Percentiles rank a stretch among this genome's conserved stretches.
Conservation (phyloP, 2,797 vertebrate species). For the Adelosebastes latens region DNA sequence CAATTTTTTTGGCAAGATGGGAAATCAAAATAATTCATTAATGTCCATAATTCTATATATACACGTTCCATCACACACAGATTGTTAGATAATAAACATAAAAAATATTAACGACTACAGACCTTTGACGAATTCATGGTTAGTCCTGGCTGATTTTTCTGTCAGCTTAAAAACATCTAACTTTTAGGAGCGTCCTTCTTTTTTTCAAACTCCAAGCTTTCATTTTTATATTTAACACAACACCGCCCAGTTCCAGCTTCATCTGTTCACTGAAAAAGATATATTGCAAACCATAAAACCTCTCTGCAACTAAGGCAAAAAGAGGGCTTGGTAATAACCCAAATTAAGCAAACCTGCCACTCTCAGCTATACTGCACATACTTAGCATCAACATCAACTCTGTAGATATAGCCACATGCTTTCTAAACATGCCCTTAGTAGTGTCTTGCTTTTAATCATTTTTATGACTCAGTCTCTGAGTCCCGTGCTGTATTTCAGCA, state of each 20-base stretch:
- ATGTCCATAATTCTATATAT: not conserved
- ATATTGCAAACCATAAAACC: not conserved
- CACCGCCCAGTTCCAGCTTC: not conserved
- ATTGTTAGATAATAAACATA: not conserved
- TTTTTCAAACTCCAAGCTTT: not conserved
- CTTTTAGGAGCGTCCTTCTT: not conserved
- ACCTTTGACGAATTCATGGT: not conserved
- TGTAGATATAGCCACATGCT: conserved; percentile 47
- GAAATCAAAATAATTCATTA: not conserved
- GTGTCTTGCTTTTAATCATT: conserved; percentile 52
- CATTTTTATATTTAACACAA: not conserved
- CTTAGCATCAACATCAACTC: not conserved
- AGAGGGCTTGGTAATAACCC: not conserved
- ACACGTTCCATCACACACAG: not conserved
- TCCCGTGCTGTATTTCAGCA: conserved; percentile 56
- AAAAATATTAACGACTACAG: not conserved
- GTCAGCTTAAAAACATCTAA: not conserved
- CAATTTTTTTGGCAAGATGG: not conserved
- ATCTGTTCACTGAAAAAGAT: not conserved
- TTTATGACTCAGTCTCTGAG: conserved; percentile 64
- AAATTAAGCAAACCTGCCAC: conserved; percentile 36
- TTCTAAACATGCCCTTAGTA: conserved; percentile 45
- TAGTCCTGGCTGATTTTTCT: not conserved
- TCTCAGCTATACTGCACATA: conserved; percentile 2
- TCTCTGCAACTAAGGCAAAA: not conserved